Conservation (phyloP, 1,140 invertebrate genomes). For the Lepidotrigona ventralis region DNA sequence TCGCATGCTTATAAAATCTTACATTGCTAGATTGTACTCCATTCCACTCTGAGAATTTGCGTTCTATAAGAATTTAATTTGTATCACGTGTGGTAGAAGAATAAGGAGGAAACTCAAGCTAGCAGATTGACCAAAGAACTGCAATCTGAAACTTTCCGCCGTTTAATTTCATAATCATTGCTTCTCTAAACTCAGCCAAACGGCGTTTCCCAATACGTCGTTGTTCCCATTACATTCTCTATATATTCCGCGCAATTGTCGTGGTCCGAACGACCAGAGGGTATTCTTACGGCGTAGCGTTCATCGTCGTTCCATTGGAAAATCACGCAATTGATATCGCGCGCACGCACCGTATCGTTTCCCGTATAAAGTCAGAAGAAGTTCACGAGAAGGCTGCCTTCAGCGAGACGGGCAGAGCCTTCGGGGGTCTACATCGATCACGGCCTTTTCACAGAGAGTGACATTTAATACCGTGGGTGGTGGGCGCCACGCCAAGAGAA, state of each 20-base stretch:
- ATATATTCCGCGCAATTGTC: background rate
- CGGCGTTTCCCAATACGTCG: background rate
- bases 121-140: background rate
- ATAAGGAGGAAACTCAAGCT: background rate
- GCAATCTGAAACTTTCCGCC: background rate
- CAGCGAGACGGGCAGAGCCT: slow-evolving; percentile 35
- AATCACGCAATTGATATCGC: background rate
- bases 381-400: slow-evolving; percentile 51
- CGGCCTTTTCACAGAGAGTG: slow-evolving; percentile 64
- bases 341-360: slow-evolving; percentile 8
- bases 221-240: background rate
- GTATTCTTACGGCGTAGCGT: too few relatives aligned
- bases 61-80: background rate
- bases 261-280: background rate
- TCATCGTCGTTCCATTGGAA: background rate
- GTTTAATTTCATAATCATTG: background rate
- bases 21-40: too few relatives aligned
- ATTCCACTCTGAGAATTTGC: too few relatives aligned
- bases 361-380: slow-evolving; percentile 26
- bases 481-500: slow-evolving; percentile 68
- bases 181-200: slow-evolving; percentile 3
- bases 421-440: slow-evolving; percentile 69
- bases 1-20: too few relatives aligned
- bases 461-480: slow-evolving; percentile 72
- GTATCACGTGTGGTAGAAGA: too few relatives aligned